phyloP scores from a whole-genome alignment of 2,113 vertebrate genomes.

The Rhinolophus ferrumequinum region DNA sequence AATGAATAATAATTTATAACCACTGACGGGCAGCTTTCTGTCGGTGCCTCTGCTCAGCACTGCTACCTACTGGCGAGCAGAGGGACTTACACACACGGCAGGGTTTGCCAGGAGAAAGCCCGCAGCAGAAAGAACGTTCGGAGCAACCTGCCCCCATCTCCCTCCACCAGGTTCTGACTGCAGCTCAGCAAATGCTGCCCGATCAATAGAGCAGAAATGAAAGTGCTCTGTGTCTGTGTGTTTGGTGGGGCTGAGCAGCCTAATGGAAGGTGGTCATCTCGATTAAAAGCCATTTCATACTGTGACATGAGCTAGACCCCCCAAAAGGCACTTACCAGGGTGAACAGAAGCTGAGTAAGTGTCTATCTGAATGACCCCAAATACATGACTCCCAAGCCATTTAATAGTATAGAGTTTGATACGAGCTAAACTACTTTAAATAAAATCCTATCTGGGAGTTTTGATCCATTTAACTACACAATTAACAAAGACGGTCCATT shows the following conservation, averaged over 20 bases:
- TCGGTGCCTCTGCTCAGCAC: slow-evolving; percentile 87
- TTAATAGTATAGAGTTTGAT: slow-evolving; percentile 72
- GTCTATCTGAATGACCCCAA: slow-evolving; percentile 63
- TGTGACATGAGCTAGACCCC: slow-evolving; percentile 47
- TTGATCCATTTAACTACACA: slow-evolving; percentile 84
- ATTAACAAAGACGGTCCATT: slow-evolving; percentile 80
- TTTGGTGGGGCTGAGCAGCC: slow-evolving; percentile 25
- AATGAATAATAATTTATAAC: slow-evolving; percentile 97
- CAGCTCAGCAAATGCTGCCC: slow-evolving; percentile 57
- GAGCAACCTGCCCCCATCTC: slow-evolving; percentile 24
- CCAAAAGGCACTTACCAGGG: slow-evolving; percentile 57
- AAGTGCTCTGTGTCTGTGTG: slow-evolving; percentile 46
- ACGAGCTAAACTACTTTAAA: slow-evolving; percentile 75
- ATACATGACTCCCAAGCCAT: slow-evolving; percentile 29
- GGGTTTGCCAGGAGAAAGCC: neutral
- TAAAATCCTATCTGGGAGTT: slow-evolving; percentile 79
- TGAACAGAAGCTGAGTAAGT: slow-evolving; percentile 64
- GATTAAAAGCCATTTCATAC: slow-evolving; percentile 75
- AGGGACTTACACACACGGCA: slow-evolving; percentile 71
- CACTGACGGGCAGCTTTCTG: slow-evolving; percentile 94
- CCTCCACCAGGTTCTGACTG: slow-evolving; percentile 42
- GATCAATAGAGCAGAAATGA: slow-evolving; percentile 64
- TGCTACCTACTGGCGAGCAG: slow-evolving; percentile 89
- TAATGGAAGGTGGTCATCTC: slow-evolving; percentile 69
- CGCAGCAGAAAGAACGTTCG: neutral